Conservation (phyloP, 2,888 invertebrate genomes). For the Lithodes maja region DNA sequence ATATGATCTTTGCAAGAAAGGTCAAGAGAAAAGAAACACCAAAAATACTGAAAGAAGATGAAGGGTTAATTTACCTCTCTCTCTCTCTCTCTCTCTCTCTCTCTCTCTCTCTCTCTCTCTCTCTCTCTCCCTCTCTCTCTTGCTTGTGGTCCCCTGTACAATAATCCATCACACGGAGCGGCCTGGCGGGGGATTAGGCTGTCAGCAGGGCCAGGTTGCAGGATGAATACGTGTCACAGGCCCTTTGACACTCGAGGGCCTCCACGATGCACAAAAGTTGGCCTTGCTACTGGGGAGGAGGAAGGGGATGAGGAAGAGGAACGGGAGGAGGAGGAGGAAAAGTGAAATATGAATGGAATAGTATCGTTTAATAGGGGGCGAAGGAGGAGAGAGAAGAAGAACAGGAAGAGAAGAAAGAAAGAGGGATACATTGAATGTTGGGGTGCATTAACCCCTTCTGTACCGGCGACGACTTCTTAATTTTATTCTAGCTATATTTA, state of each 20-base stretch:
- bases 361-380: neutral
- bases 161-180: neutral
- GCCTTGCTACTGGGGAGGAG: neutral
- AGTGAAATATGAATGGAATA: neutral
- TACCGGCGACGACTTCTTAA: too few relatives aligned
- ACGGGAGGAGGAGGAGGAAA: conserved; percentile 2
- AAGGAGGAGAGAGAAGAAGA: neutral
- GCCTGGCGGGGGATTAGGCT: neutral
- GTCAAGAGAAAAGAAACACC: too few relatives aligned
- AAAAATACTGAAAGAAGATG: too few relatives aligned
- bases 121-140: neutral
- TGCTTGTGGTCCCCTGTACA: neutral
- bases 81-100: neutral
- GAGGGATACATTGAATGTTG: neutral
- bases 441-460: too few relatives aligned
- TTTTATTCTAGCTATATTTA: too few relatives aligned
- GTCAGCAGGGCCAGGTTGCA: neutral
- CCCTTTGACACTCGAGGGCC: neutral
- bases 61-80: neutral
- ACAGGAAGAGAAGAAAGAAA: neutral
- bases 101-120: neutral
- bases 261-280: neutral
- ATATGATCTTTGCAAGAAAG: too few relatives aligned
- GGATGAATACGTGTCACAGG: neutral
- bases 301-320: neutral